Percentiles rank a stretch among this genome's conserved stretches.
These are phyloP conservation scores for Rafetus swinhoei DNA, from an alignment of 2,113 vertebrate genomes.

Conservation along the genomic window DNA sequence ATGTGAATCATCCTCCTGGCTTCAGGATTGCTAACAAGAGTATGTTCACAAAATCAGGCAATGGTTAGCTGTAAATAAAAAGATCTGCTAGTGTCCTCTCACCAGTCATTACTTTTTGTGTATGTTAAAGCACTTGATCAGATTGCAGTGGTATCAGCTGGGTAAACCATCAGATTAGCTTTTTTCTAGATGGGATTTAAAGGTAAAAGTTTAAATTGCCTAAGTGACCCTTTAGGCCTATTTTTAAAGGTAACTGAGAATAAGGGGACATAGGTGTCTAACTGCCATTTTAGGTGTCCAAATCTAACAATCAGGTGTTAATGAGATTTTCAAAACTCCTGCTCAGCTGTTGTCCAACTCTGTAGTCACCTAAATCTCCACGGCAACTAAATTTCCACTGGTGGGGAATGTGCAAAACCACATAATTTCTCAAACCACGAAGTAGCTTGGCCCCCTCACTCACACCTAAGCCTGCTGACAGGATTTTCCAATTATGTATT, in stretches of 20 bases:
- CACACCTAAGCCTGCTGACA: neutral
- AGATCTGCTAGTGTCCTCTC: neutral
- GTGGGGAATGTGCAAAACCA: too few species aligned
- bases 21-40: neutral
- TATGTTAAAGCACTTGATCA: neutral
- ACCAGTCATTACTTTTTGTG: neutral
- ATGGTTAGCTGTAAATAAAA: constrained; percentile 45
- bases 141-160: neutral
- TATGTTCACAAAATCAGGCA: neutral
- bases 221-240: neutral
- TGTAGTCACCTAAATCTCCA: too few species aligned
- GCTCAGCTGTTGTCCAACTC: neutral
- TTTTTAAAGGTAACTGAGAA: neutral
- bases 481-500: neutral
- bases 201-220: neutral
- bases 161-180: neutral
- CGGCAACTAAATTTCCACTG: too few species aligned
- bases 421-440: too few species aligned
- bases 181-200: constrained; percentile 17
- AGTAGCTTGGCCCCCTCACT: neutral
- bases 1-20: neutral
- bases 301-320: neutral
- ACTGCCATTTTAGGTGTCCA: neutral
- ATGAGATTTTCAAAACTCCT: too few species aligned
- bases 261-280: neutral